Evolutionary conservation across 1,140 invertebrate species (phyloP), one percentile per base, ranked within the genome.

Genomic region (Trachymyrmex cornetzi): DNA sequence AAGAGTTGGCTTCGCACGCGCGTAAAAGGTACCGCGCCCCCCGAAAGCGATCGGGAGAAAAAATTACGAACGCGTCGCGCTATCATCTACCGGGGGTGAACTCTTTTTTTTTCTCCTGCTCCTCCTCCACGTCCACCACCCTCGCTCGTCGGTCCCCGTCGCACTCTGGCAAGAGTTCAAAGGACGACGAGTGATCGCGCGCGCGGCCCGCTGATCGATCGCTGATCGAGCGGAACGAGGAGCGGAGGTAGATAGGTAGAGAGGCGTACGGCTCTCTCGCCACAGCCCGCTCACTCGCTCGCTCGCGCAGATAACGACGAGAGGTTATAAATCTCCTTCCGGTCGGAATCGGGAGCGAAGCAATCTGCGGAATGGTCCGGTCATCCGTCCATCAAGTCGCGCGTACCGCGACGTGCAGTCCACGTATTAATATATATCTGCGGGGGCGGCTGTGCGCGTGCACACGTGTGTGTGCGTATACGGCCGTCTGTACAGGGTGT

Each of bases 241-340:
- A 82, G 59, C 4, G 38, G 75, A 44, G 30, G 61, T 19, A 53
- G 77, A 55, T 77, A 55, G 53, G 19, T 55, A 71, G 89, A 44
- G 75, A 82, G 87, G 16, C 27, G n/a, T 44, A 30, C 74, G 66
- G 24, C 48, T 55, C 77, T 81, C 77, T 79, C 77, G 44, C 19
- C 48, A 14, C 48, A 14, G 14, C 77, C 66, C 79, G 84, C 85
- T 71, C 79, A 53, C 24, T 38, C 77, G 67, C 63, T 53, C 86
- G 75, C 53, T 57, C 67, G 50, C 91, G 92, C 91, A 95, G 94
- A 95, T 95, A 94, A 94, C 94, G 93, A 94, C 92, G 92, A 91
- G 92, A 92, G 93, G 93, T 95, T 91, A 95, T 95, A 95, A 95
- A 95, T 95, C 94, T 95, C 90, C 94, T 95, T 95, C 94, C 93